These are phyloP conservation scores for Montipora efflorescens DNA, from an alignment of 64 coral and sea anemone species.

Conservation along the genomic window DNA sequence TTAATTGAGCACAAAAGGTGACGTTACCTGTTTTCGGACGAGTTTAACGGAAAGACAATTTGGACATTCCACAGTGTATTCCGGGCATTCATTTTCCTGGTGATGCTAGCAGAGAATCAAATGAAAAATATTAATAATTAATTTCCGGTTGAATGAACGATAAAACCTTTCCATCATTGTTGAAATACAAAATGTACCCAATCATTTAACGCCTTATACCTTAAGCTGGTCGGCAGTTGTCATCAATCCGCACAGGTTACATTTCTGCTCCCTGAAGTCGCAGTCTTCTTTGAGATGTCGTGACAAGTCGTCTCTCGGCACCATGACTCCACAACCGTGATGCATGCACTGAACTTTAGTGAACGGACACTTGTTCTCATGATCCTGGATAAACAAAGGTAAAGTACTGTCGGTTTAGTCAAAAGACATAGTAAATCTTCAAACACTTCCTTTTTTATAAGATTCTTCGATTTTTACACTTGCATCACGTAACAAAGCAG, in stretches of 20 bases:
- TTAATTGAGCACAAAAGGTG: neutral
- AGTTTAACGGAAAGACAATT: neutral
- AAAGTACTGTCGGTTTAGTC: neutral
- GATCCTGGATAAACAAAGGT: neutral
- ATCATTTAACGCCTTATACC: neutral
- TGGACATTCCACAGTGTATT: slow-evolving; percentile 3
- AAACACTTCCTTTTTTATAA: no score
- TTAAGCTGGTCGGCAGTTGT: slow-evolving; percentile 21
- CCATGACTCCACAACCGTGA: slow-evolving; percentile 12
- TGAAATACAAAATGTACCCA: no score
- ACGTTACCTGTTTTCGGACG: slow-evolving; percentile 22
- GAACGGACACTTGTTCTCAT: neutral
- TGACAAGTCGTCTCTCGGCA: slow-evolving; percentile 1
- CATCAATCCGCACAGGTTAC: neutral
- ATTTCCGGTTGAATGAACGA: no score
- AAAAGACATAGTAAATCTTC: no score
- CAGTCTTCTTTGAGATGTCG: slow-evolving; percentile 4
- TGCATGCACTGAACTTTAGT: slow-evolving; percentile 12
- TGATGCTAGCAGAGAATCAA: neutral
- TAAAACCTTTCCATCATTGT: no score
- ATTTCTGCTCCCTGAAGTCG: neutral
- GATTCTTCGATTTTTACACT: no score
- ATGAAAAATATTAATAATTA: neutral
- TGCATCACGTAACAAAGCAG: no score
- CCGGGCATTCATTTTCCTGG: slow-evolving; percentile 8